Evolutionary conservation across 2,888 invertebrate species (phyloP), one percentile per base, ranked within the genome.

Genomic region (Carpatolechia fugitivella): DNA sequence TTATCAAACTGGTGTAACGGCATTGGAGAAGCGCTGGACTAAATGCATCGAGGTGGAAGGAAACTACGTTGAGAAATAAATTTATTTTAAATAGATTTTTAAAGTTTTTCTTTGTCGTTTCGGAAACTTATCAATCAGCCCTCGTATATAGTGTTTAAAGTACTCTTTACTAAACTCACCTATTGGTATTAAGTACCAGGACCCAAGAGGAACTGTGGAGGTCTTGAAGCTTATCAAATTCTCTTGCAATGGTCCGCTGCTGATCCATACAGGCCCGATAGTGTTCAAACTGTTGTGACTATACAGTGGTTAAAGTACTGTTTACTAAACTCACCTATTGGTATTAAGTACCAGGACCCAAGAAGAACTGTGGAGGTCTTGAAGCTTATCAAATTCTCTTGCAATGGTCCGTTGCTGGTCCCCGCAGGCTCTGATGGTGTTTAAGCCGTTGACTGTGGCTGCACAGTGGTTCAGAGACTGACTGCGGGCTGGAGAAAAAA

Each of bases 391-490:
- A 73, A 95, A 95, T 74, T 95, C 94, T 14, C 87, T 82, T 6
- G 92, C 92, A 33, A 97, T 91, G 8, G 93, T 91, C 6, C 92
- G 83, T 75, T 95, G 93, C 48, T 93, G 89, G 0, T 93, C 93
- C 10, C 92, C 88, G 52, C 94, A 94, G 0, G 97, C 95, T 44
- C 97, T 85, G 55, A 98, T 95, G 0, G 97, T 96, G 2, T 95
- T 92, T 1, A 98, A 82, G 0, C 98, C 98, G 63, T 95, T 93
- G 1, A 98, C 91, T 0, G 96, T 95, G 0, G 96, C 94, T 58
- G 94, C 95, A 14, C 97, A 84, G 76, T 97, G 97, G 52, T 94
- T 94, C 69, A 97, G 95, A 0, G 97, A 95, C 11, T 97, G 97
- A 66, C 96, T 96, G 52, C 96, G 93, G 31, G 95, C 96, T 96